Evolutionary conservation across 2,888 invertebrate species (phyloP).

Genomic region (Piscicola geometra): DNA sequence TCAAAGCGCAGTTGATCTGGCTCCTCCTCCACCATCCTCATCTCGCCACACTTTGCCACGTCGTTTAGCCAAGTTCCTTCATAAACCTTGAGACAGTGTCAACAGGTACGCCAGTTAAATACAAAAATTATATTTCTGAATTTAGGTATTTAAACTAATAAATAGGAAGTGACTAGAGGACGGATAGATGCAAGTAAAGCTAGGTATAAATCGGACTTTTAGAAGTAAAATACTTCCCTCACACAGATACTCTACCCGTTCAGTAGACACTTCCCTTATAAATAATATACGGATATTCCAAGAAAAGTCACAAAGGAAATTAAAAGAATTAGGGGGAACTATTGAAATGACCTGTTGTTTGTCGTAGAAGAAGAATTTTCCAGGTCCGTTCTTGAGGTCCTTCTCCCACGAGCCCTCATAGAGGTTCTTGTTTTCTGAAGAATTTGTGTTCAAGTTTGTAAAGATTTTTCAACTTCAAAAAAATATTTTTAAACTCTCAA

Average conservation of each 20-base stretch:
- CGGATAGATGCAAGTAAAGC: too few relatives aligned
- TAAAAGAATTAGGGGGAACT: background rate
- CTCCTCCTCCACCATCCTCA: constrained; percentile 54
- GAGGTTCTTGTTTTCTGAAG: constrained; percentile 55
- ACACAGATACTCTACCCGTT: too few relatives aligned
- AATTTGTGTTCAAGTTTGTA: constrained; percentile 1
- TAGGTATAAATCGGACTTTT: too few relatives aligned
- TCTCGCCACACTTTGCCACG: constrained; percentile 55
- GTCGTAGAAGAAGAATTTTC: constrained; percentile 56
- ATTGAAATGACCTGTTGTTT: constrained; percentile 50
- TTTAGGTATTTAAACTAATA: too few relatives aligned
- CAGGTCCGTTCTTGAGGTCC: constrained; percentile 56
- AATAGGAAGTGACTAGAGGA: too few relatives aligned
- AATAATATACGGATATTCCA: background rate
- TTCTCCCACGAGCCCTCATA: constrained; percentile 57
- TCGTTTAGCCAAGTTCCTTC: constrained; percentile 56
- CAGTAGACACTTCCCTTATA: background rate
- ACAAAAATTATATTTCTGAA: too few relatives aligned
- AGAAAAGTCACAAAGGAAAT: background rate
- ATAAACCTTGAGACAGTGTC: too few relatives aligned
- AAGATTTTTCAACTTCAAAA: background rate
- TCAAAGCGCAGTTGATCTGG: background rate
- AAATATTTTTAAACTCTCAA: too few relatives aligned
- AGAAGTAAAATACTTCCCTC: too few relatives aligned
- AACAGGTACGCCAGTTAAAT: too few relatives aligned